Percentiles rank a stretch among this genome's conserved stretches.
phyloP scores from a whole-genome alignment of 1,140 invertebrate species.

The Nymphalis io region DNA sequence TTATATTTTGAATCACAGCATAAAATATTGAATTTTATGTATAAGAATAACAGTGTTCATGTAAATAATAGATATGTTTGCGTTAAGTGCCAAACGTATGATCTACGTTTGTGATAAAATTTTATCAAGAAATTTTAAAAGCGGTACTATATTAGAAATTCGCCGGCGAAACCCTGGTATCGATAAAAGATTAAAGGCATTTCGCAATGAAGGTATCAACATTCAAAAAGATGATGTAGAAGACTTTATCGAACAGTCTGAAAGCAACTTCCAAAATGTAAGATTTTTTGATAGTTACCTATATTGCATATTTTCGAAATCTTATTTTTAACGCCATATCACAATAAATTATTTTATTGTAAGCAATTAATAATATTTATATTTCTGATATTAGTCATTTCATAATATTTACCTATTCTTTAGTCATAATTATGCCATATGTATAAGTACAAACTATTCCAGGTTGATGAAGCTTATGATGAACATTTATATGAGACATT shows the following conservation, averaged over 20 bases:
- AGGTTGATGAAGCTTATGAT: constrained; percentile 64
- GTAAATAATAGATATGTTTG: constrained; percentile 48
- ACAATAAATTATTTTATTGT: too few relatives aligned
- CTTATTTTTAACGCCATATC: background rate
- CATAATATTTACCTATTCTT: too few relatives aligned
- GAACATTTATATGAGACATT: constrained; percentile 64
- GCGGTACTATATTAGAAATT: constrained; percentile 35
- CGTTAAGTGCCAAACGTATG: constrained; percentile 46
- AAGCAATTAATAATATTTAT: too few relatives aligned
- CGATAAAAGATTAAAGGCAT: constrained; percentile 58
- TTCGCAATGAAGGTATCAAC: constrained; percentile 53
- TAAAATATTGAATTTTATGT: background rate
- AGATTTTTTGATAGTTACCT: constrained; percentile 32
- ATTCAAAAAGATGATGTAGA: constrained; percentile 60
- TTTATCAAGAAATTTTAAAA: constrained; percentile 55
- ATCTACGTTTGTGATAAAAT: constrained; percentile 57
- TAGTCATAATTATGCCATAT: background rate
- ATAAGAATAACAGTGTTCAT: background rate
- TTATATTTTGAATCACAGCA: constrained; percentile 7
- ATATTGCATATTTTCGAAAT: background rate
- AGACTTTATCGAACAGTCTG: constrained; percentile 65
- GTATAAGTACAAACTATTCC: constrained; percentile 1
- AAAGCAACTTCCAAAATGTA: constrained; percentile 66
- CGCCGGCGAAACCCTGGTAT: constrained; percentile 59
- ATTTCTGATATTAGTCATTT: too few relatives aligned